Evolutionary conservation across 2,888 invertebrate genomes (phyloP).

Genomic region (Psylliodes chrysocephalus): DNA sequence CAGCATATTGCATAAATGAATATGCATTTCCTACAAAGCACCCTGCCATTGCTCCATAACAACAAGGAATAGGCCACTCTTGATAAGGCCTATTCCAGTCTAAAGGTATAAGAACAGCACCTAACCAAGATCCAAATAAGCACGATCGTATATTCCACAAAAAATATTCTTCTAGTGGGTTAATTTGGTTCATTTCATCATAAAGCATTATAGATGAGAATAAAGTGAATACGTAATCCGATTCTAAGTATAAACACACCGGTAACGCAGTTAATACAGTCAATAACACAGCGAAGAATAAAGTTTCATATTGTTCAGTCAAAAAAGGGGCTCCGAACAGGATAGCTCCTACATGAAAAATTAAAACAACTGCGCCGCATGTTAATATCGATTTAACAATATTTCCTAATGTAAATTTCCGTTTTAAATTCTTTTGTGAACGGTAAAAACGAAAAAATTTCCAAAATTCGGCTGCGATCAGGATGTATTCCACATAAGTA

Average conservation of each 20-base stretch:
- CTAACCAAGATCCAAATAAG: conserved; percentile 83
- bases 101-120: conserved; percentile 85
- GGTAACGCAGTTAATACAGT: conserved; percentile 73
- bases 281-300: conserved; percentile 72
- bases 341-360: conserved; percentile 72
- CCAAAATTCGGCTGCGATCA: conserved; percentile 66
- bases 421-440: conserved; percentile 54
- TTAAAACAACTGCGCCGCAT: conserved; percentile 64
- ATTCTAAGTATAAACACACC: conserved; percentile 70
- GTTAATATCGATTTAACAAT: conserved; percentile 66
- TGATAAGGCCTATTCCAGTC: conserved; percentile 95
- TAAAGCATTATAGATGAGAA: conserved; percentile 67
- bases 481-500: conserved; percentile 57
- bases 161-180: conserved; percentile 68
- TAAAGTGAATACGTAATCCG: conserved; percentile 68
- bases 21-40: conserved; percentile 61
- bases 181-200: conserved; percentile 67
- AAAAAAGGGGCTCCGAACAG: conserved; percentile 76
- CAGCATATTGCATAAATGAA: conserved; percentile 21
- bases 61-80: conserved; percentile 80
- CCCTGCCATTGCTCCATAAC: conserved; percentile 74
- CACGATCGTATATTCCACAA: conserved; percentile 70
- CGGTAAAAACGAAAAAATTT: conserved; percentile 60
- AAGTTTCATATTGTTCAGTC: conserved; percentile 73
- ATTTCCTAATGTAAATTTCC: conserved; percentile 45